These are phyloP conservation scores for Sebastes trivittatus DNA, from an alignment of 2,797 vertebrate species.

Conservation along the genomic window DNA sequence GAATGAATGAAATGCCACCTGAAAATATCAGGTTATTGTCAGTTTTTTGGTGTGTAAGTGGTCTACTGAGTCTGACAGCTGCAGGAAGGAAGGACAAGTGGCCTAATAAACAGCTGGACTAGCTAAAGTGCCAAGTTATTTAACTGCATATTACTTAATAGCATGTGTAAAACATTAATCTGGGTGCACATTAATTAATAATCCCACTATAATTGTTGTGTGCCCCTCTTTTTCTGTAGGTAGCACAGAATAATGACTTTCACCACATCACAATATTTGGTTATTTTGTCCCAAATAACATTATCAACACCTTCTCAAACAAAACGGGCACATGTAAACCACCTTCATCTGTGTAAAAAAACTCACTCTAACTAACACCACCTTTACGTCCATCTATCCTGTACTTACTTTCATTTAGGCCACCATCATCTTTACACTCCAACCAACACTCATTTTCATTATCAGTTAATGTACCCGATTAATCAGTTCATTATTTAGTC, in stretches of 20 bases:
- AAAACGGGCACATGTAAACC: too few species aligned
- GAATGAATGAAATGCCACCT: too few species aligned
- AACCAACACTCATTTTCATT: neutral
- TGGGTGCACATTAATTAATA: neutral
- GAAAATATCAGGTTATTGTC: too few species aligned
- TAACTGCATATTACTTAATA: neutral
- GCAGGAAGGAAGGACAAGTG: too few species aligned
- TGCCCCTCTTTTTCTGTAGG: neutral
- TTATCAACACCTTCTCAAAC: neutral
- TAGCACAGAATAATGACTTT: neutral
- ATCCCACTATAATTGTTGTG: neutral
- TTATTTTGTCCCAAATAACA: neutral
- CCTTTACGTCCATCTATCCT: neutral
- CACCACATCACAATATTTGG: neutral
- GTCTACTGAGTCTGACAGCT: too few species aligned
- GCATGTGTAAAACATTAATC: neutral
- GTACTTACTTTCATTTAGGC: neutral
- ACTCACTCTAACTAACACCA: too few species aligned
- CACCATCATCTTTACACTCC: neutral
- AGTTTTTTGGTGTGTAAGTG: too few species aligned
- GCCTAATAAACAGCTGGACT: neutral
- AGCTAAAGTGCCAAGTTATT: neutral
- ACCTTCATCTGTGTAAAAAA: too few species aligned
- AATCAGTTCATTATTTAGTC: neutral
- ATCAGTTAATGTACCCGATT: neutral